phyloP scores from a whole-genome alignment of 2,113 vertebrate species.

The Tetrax tetrax region DNA sequence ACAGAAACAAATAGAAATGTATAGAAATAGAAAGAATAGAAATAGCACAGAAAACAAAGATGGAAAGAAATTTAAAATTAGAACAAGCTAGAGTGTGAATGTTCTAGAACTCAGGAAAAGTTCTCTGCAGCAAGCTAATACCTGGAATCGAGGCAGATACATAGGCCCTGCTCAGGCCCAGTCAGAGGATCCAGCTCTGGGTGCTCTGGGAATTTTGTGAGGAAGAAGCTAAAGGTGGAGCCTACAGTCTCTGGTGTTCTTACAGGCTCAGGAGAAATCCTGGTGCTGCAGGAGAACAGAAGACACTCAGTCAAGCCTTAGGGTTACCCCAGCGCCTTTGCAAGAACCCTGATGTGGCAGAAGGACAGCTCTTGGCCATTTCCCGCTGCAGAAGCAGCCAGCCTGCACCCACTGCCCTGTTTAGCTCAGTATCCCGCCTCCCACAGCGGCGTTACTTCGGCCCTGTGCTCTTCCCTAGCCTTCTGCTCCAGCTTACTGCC shows the following conservation, averaged over 20 bases:
- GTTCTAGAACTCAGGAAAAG: background rate
- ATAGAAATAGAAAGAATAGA: background rate
- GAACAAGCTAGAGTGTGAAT: background rate
- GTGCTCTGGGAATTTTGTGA: background rate
- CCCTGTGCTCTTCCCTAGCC: background rate
- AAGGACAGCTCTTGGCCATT: background rate
- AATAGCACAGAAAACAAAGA: background rate
- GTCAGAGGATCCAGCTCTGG: background rate
- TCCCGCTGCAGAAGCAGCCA: background rate
- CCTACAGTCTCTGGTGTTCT: background rate
- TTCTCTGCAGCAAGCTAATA: background rate
- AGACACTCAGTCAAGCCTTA: background rate
- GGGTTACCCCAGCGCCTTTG: background rate
- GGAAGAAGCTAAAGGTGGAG: background rate
- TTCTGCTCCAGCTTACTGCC: background rate
- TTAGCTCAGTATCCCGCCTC: background rate
- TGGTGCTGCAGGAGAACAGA: background rate
- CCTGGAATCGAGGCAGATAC: background rate
- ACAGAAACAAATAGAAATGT: background rate
- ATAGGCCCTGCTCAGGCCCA: background rate
- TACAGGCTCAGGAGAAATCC: background rate
- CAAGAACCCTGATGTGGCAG: background rate
- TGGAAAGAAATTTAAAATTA: background rate
- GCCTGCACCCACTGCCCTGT: rapidly evolving
- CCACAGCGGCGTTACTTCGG: rapidly evolving